Base-by-base conservation (phyloP, 2,113 vertebrate genomes). In the Rhegmatorhina hoffmannsi region DNA sequence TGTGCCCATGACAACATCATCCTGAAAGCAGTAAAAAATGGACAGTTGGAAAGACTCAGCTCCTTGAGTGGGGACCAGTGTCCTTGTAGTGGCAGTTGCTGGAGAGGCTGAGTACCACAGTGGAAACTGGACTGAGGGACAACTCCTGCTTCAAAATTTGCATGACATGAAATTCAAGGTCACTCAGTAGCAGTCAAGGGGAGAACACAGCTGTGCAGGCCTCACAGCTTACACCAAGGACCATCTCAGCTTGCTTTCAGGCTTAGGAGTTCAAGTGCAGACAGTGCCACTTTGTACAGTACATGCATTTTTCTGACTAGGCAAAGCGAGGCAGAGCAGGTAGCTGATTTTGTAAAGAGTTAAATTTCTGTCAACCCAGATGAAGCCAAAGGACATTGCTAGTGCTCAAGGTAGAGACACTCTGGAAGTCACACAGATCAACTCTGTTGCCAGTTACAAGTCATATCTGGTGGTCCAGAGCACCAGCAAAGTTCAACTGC, bases 1-100 rank as follows among this genome's bases (percentile, higher is more conserved):
- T 6, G 94, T 96, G 72, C 93, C 95, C 96, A 96, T 97, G 46
- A 96, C 85, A 73, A 95, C 96, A 60, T 97, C 94, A 77, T 97
- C 97, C 97, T 98, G 90, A 86, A 95, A 94, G n/a, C 28, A 91
- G 50, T 9, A 80, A 9, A 87, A 87, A 79, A 64, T 2, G 16
- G 38, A 72, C 7, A 81, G 52, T 2, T 87, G 77, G 38, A 79
- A 72, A 79, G 40, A 17, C 29, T 68, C 58, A 80, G 46, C 40
- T 64, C 40, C 69, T 31, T 63, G 19, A 55, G 55, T 10, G 31
- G n/a, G 49, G 33, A 69, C 43, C 34, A 68, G 13, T 63, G 8
- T 46, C 36, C 46, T 43, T 74, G 29, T 9, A 75, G 58, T 7
- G 24, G n/a, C 53, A 87, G 20, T 38, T 52, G 50, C n/a, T 75